These are phyloP conservation scores for Branchinecta sandiegonensis DNA, from an alignment of 2,888 invertebrate genomes.

Conservation along the genomic window DNA sequence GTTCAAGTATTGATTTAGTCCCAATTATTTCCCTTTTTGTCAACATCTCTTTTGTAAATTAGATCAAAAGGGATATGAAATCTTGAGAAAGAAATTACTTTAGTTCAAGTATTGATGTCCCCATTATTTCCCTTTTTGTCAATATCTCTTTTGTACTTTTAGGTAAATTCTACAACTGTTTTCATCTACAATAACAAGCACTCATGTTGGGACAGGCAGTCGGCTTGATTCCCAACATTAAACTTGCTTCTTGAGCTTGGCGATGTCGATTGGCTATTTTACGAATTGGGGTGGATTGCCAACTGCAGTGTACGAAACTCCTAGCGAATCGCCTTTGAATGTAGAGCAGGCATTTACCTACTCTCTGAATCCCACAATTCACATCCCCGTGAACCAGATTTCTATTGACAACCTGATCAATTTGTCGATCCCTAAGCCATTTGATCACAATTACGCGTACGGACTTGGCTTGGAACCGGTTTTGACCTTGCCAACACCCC, in stretches of 20 bases:
- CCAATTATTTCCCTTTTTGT: no score
- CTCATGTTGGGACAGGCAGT: conserved; percentile 12
- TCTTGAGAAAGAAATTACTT: no score
- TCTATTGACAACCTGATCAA: conserved; percentile 4
- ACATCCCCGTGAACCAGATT: conserved; percentile 18
- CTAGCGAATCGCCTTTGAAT: conserved; percentile 13
- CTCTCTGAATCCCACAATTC: conserved; percentile 14
- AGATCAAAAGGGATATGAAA: no score
- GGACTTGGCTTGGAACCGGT: conserved; percentile 18
- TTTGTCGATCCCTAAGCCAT: conserved; percentile 16
- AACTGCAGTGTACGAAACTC: conserved; percentile 19
- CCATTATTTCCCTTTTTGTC: no score
- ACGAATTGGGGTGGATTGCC: conserved; percentile 24
- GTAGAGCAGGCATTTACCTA: conserved; percentile 18
- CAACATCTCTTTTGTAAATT: no score
- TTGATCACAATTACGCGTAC: conserved; percentile 21
- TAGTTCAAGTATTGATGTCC: no score
- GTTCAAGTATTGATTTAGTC: no score
- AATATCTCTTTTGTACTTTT: no score
- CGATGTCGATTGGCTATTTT: conserved; percentile 25
- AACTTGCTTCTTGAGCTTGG: conserved; percentile 18
- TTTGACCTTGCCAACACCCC: conserved; percentile 3
- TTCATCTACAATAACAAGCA: neutral
- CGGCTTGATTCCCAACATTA: conserved; percentile 9
- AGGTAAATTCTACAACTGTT: no score